Conservation (phyloP, 2,888 invertebrate species). For the Yponomeuta malinellus region DNA sequence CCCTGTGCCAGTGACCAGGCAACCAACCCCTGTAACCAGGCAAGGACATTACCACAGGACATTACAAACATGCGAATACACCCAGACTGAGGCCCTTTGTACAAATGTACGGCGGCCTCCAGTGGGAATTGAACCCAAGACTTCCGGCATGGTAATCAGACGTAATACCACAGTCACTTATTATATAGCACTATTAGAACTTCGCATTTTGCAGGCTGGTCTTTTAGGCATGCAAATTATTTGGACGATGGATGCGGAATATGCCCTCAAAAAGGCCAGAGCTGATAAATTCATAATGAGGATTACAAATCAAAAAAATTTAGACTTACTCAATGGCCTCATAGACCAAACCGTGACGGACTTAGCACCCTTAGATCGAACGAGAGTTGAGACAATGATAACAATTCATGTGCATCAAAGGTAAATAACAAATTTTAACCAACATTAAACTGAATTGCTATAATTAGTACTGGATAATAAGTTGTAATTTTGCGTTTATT, state of each 20-base stretch:
- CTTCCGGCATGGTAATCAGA: no score
- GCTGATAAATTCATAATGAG: constrained; percentile 86
- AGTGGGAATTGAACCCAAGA: no score
- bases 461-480: neutral
- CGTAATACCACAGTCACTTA: no score
- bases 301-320: constrained; percentile 85
- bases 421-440: constrained; percentile 34
- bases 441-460: neutral
- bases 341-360: constrained; percentile 91
- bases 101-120: no score
- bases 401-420: constrained; percentile 95
- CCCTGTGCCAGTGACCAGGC: no score
- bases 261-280: constrained; percentile 81
- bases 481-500: neutral
- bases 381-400: constrained; percentile 91
- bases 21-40: no score
- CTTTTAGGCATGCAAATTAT: constrained; percentile 88
- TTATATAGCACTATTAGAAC: no score
- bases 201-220: constrained; percentile 76
- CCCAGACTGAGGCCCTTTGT: no score
- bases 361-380: constrained; percentile 82
- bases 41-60: no score
- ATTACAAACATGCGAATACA: no score
- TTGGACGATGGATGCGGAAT: constrained; percentile 90
- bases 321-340: constrained; percentile 85